A percentile compares a stretch with the other conserved stretches of the same genome.
phyloP scores from a whole-genome alignment of 2,797 vertebrate species.

The Zenarchopterus dispar region DNA sequence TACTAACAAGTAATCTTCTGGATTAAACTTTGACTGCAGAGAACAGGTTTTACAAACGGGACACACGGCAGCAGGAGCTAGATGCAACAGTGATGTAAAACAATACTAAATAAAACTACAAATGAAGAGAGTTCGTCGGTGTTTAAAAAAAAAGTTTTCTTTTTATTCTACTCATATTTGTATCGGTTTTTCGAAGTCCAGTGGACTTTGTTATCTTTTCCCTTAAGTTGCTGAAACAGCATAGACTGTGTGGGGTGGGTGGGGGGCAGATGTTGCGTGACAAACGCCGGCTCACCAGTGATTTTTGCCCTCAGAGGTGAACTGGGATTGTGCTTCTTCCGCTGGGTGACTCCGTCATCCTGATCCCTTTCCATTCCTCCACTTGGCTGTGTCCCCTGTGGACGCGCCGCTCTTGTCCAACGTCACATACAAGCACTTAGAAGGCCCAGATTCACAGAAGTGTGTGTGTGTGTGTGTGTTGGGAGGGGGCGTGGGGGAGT shows the following conservation, averaged over 20 bases:
- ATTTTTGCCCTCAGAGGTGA: constrained; percentile 54
- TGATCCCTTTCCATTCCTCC: constrained; percentile 36
- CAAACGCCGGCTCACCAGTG: constrained; percentile 29
- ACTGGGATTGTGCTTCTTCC: constrained; percentile 52
- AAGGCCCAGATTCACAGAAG: constrained; percentile 23
- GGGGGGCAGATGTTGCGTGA: constrained; percentile 38
- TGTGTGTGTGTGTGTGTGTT: constrained; percentile 1
- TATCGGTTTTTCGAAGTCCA: no score
- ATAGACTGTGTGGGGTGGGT: constrained; percentile 6
- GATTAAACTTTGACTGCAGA: no score
- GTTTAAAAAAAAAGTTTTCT: no score
- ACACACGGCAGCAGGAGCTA: no score
- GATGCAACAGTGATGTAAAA: no score
- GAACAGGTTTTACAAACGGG: no score
- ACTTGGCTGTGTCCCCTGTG: constrained; percentile 44
- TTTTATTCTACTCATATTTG: no score
- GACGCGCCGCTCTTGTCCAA: constrained; percentile 38
- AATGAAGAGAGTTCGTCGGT: no score
- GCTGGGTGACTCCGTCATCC: constrained; percentile 47
- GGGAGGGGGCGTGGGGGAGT: no score
- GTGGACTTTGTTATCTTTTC: no score
- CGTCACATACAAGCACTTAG: constrained; percentile 52
- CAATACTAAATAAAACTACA: no score
- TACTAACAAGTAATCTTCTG: no score
- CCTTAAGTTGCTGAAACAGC: background rate